Conservation (phyloP, 2,113 vertebrate species). For the Phrynosoma blainvillii region DNA sequence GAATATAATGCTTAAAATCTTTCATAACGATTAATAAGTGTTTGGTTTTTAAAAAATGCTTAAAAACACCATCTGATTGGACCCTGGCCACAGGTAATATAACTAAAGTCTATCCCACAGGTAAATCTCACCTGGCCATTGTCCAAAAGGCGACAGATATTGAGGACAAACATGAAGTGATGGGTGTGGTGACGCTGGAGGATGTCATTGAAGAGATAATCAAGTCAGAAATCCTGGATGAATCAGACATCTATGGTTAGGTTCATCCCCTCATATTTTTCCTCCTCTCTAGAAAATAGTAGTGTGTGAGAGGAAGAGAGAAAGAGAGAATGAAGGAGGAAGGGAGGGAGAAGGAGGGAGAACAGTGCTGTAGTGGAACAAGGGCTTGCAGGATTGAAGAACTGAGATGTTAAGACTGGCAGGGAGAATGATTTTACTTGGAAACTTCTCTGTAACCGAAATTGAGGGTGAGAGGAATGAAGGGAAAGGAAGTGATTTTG, state of each 20-base stretch:
- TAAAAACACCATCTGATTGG: not conserved
- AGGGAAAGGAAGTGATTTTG: no score
- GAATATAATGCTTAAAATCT: not conserved
- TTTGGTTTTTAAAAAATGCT: not conserved
- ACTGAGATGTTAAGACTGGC: no score
- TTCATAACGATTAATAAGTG: not conserved
- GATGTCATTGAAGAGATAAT: constrained; percentile 98
- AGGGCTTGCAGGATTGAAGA: no score
- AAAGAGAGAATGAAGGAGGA: no score
- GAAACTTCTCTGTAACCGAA: no score
- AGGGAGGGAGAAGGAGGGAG: not conserved
- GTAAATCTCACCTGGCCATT: constrained; percentile 95
- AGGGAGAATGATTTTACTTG: no score
- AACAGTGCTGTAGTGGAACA: no score
- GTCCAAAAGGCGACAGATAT: constrained; percentile 96
- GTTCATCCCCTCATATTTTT: not conserved
- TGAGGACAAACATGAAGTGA: constrained; percentile 90
- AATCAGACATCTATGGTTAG: constrained; percentile 92
- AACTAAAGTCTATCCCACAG: constrained; percentile 45
- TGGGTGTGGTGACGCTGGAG: constrained; percentile 93
- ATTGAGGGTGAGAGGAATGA: no score
- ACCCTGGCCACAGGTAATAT: not conserved
- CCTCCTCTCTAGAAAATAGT: not conserved
- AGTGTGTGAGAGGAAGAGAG: not conserved
- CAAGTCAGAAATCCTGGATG: constrained; percentile 93